These are phyloP conservation scores for Sebastes vulpes DNA, from an alignment of 2,797 vertebrate genomes.

Conservation along the genomic window DNA sequence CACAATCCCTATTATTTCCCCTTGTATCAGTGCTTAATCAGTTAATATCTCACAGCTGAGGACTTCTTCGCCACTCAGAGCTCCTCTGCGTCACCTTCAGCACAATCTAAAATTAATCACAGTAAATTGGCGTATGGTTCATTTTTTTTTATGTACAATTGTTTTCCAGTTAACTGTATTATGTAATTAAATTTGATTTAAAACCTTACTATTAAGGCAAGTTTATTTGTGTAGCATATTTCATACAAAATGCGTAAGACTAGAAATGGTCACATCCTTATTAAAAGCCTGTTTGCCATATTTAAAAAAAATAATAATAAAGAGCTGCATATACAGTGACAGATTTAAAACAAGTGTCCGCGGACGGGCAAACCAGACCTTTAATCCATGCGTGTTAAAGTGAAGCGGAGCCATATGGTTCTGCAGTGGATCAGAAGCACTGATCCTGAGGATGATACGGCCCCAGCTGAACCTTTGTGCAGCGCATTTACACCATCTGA, in stretches of 20 bases:
- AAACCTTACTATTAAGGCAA: neutral
- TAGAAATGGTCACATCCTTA: neutral
- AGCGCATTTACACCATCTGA: slow-evolving; percentile 68
- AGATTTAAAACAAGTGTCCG: slow-evolving; percentile 16
- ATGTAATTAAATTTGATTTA: neutral
- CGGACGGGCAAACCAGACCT: slow-evolving; percentile 17
- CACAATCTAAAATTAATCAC: slow-evolving; percentile 33
- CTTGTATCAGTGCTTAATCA: slow-evolving; percentile 53
- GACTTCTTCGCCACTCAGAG: neutral
- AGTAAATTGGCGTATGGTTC: slow-evolving; percentile 2
- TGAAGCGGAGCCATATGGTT: slow-evolving; percentile 68
- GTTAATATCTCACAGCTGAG: slow-evolving; percentile 47
- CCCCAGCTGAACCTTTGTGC: slow-evolving; percentile 62
- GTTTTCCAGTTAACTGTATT: slow-evolving; percentile 2
- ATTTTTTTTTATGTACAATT: neutral
- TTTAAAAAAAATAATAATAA: neutral
- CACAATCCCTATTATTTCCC: slow-evolving; percentile 60
- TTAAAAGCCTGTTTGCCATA: neutral
- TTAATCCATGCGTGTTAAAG: slow-evolving; percentile 67
- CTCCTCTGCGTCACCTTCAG: slow-evolving; percentile 32
- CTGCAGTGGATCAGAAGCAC: slow-evolving; percentile 64
- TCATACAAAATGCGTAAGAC: neutral
- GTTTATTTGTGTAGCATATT: neutral
- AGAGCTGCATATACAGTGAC: neutral
- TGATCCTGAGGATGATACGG: slow-evolving; percentile 66